Evolutionary conservation across 2,888 invertebrate species (phyloP), one percentile per base, ranked within the genome.

Genomic region (Caenorhabditis drosophilae): DNA sequence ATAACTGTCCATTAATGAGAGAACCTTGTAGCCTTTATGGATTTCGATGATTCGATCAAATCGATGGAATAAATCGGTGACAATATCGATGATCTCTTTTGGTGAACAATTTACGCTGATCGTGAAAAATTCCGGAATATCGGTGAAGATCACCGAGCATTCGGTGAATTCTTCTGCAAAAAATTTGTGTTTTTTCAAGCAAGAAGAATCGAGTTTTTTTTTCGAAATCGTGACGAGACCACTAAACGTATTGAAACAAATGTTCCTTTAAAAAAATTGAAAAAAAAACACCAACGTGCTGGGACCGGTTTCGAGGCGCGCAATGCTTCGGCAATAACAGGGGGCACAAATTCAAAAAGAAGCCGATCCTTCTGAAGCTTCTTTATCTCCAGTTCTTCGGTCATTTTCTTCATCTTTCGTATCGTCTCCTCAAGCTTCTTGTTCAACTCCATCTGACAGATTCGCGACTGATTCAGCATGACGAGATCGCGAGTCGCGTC

Each of bases 41-140:
- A 59, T 52, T 18, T 67, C 72, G 31, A 78, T 76, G 27, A 82
- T 59, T 20, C 70, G 60, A 53, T 79, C 79, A 50, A 76, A 82
- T 9, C 79, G 70, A 18, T 80, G 80, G 75, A 85, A 85, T 20
- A 85, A 73, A 31, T 80, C 79, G 57, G 84, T 84, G 38, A 85
- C 77, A 56, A 85, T 70, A 41, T 66, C 66, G n/a, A 85, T 83
- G 20, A 85, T 77, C 46, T 72, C 59, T 18, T 44, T 47, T 15
- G 73, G 73, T 6, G 57, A 56, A 56, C 83, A 82, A 12, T 81
- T 75, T 16, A 81, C 73, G 9, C 81, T 79, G 35, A 85, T 84
- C 25, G 81, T 77, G 58, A 82, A 80, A 63, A 85, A 85, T 20
- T 82, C 81, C 35, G 84, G 84, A 7, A 85, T 80, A 63, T 85